These are phyloP conservation scores for Brassicogethes aeneus DNA, from an alignment of 2,888 invertebrate species.

Conservation along the genomic window DNA sequence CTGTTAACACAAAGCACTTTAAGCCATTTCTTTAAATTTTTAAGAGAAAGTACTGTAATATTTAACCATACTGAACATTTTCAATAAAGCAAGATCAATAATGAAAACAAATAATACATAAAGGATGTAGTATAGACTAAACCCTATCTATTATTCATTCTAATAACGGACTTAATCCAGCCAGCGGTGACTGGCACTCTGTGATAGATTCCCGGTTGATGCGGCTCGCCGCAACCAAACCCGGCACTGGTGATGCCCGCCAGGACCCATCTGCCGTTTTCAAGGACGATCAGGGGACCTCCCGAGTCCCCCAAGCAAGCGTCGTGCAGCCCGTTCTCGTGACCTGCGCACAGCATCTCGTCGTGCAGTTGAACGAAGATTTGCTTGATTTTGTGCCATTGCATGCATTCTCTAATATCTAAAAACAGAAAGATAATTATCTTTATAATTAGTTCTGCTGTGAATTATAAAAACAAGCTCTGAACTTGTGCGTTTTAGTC, in stretches of 20 bases:
- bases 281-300: constrained; percentile 63
- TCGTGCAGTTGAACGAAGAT: constrained; percentile 66
- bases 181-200: constrained; percentile 61
- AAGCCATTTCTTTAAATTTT: no score
- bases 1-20: no score
- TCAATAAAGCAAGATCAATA: no score
- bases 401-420: constrained; percentile 66
- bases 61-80: no score
- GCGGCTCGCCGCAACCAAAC: constrained; percentile 77
- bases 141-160: no score
- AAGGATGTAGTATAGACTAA: no score
- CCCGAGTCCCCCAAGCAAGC: constrained; percentile 79
- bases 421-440: constrained; percentile 18
- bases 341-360: constrained; percentile 81
- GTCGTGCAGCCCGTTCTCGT: constrained; percentile 72
- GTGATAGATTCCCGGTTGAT: constrained; percentile 82
- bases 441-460: constrained; percentile 2
- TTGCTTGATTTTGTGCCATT: constrained; percentile 74
- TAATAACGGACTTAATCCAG: constrained; percentile 54
- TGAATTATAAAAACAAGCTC: no score
- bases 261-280: constrained; percentile 61
- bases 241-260: constrained; percentile 80
- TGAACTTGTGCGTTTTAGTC: no score
- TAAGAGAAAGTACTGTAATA: no score
- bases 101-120: no score